phyloP scores from a whole-genome alignment of 2,888 invertebrate genomes.

The Anaspis maculata region DNA sequence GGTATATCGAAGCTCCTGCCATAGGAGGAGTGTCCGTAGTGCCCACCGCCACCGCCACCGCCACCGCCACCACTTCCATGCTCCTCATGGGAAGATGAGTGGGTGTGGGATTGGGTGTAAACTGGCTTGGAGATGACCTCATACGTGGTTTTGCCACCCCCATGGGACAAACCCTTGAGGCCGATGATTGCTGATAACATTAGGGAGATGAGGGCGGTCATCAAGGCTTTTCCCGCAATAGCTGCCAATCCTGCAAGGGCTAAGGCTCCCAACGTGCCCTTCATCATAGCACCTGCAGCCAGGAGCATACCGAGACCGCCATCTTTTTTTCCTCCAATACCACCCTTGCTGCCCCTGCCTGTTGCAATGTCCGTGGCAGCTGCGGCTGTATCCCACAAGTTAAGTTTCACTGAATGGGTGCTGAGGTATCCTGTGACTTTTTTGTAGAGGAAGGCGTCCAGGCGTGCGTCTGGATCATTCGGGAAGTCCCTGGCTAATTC shows the following conservation, averaged over 20 bases:
- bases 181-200: constrained; percentile 66
- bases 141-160: constrained; percentile 63
- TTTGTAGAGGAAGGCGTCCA: constrained; percentile 67
- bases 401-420: constrained; percentile 64
- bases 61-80: no score
- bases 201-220: constrained; percentile 70
- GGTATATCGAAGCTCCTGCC: constrained; percentile 42
- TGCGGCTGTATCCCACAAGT: constrained; percentile 46
- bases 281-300: constrained; percentile 48
- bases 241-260: constrained; percentile 65
- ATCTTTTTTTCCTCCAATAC: constrained; percentile 42
- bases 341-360: constrained; percentile 37
- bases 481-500: constrained; percentile 69
- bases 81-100: constrained; percentile 54
- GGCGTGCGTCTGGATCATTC: constrained; percentile 63
- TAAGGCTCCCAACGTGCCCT: constrained; percentile 62
- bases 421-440: constrained; percentile 64
- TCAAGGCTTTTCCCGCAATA: constrained; percentile 72
- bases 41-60: no score
- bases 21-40: constrained; percentile 35
- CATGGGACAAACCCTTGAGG: constrained; percentile 58
- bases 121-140: constrained; percentile 74
- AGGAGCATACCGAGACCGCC: constrained; percentile 44
- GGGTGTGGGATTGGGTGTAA: constrained; percentile 58
- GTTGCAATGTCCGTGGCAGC: constrained; percentile 31